Evolutionary conservation across 2,113 vertebrate genomes (phyloP).

Genomic region (Eulemur rufifrons): DNA sequence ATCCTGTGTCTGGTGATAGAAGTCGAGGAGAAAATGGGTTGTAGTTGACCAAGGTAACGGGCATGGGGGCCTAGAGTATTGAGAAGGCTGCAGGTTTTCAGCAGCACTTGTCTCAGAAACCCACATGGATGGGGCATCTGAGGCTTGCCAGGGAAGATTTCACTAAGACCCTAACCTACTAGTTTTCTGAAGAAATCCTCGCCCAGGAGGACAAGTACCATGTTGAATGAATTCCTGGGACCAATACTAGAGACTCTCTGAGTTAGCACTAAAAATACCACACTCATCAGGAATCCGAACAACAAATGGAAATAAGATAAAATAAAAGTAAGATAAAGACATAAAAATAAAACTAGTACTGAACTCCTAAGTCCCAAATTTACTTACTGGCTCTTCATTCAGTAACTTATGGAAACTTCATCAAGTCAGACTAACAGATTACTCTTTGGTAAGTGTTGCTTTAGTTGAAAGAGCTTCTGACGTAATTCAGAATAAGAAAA

Average conservation of each 20-base stretch:
- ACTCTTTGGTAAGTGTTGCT: neutral
- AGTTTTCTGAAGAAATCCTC: neutral
- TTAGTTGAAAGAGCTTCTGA: neutral
- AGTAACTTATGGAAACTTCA: neutral
- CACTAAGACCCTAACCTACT: neutral
- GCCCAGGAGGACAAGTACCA: neutral
- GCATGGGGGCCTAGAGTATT: neutral
- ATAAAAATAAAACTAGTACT: slow-evolving; percentile 5
- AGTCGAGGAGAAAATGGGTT: neutral
- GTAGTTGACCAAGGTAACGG: neutral
- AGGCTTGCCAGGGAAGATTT: neutral
- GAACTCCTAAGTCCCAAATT: neutral
- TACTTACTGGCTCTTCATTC: neutral
- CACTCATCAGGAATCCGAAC: neutral
- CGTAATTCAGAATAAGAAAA: neutral
- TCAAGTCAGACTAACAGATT: neutral
- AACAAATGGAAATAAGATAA: neutral
- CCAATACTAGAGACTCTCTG: neutral
- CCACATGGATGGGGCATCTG: neutral
- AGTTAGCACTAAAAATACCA: neutral
- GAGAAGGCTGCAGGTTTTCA: neutral
- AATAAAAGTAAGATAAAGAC: neutral
- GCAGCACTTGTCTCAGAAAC: neutral
- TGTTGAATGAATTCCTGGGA: neutral
- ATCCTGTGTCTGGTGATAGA: neutral